These are phyloP conservation scores for Caenorhabditis doughertyi DNA, from an alignment of 2,888 invertebrate species.

Conservation along the genomic window DNA sequence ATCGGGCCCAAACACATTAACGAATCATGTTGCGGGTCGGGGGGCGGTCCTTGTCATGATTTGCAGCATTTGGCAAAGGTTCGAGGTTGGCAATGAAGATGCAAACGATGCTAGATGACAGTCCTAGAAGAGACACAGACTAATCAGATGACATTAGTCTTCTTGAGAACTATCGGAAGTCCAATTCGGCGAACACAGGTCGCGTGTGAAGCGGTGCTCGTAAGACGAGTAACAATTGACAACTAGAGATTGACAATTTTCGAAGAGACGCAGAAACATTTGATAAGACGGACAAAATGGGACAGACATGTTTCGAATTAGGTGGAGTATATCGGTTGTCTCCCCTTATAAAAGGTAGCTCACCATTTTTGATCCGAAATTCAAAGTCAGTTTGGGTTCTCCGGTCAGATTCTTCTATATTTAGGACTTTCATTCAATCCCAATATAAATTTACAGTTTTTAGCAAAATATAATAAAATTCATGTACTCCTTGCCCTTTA, in stretches of 20 bases:
- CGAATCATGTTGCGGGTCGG: constrained; percentile 24
- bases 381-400: constrained; percentile 1
- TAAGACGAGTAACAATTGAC: constrained; percentile 56
- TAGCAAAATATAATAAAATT: neutral
- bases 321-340: constrained; percentile 25
- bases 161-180: constrained; percentile 23
- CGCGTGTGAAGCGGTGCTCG: constrained; percentile 34
- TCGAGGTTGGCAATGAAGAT: constrained; percentile 34
- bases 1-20: constrained; percentile 55
- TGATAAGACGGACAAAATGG: constrained; percentile 13
- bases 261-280: constrained; percentile 46
- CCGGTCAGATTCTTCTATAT: constrained; percentile 17
- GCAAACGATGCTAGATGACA: constrained; percentile 37
- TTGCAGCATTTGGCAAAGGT: constrained; percentile 47
- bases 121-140: constrained; percentile 40
- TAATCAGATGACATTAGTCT: constrained; percentile 55
- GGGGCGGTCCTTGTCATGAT: constrained; percentile 48
- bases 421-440: constrained; percentile 8
- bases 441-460: neutral
- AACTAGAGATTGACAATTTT: constrained; percentile 49
- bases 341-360: constrained; percentile 54
- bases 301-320: constrained; percentile 48
- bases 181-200: constrained; percentile 46
- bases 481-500: neutral
- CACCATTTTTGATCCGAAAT: constrained; percentile 45